These are phyloP conservation scores for Cichladusa arquata DNA, from an alignment of 2,113 vertebrate species.

Conservation along the genomic window DNA sequence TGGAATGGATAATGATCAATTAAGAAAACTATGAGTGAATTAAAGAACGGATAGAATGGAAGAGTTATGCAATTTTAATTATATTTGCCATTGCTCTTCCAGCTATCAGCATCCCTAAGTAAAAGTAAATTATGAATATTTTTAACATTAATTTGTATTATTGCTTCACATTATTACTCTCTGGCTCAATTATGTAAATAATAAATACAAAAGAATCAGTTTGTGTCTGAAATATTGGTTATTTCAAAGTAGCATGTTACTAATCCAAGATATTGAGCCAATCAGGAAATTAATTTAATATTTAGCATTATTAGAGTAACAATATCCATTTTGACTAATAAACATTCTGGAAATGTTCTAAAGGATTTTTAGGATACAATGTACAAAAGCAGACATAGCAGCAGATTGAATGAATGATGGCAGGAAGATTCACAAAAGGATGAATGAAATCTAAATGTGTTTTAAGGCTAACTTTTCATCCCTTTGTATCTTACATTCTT, in stretches of 20 bases:
- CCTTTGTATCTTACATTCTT: neutral
- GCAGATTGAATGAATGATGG: neutral
- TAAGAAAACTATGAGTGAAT: neutral
- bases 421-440: neutral
- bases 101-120: neutral
- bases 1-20: neutral
- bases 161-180: neutral
- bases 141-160: neutral
- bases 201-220: neutral
- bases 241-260: neutral
- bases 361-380: neutral
- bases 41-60: neutral
- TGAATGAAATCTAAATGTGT: neutral
- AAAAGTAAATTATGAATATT: neutral
- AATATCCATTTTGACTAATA: neutral
- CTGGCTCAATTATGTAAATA: neutral
- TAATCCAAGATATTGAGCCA: neutral
- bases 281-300: neutral
- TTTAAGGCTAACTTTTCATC: neutral
- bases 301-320: neutral
- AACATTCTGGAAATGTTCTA: neutral
- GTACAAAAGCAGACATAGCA: neutral
- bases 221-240: neutral
- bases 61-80: slow-evolving; percentile 19
- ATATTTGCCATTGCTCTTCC: neutral